Base-by-base conservation (phyloP, 2,888 invertebrate species). In the Drosophila mettleri region DNA sequence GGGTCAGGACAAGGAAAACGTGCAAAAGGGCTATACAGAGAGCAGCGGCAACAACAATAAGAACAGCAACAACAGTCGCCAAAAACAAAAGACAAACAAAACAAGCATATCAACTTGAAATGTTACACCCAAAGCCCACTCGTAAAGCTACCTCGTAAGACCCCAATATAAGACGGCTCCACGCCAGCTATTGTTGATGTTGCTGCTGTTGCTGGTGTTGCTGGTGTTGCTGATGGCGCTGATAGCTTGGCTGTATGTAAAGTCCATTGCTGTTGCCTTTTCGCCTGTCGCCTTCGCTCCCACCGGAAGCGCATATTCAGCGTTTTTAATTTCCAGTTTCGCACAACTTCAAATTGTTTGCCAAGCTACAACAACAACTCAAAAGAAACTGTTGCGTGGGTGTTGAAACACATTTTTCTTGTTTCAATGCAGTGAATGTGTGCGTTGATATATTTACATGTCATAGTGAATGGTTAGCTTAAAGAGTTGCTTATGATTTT, bases 281-380 rank as follows among this genome's bases (percentile, higher is more conserved):
- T 27, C 27, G 27, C 59, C 67, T 54, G 65, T 65, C 59, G 45
- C 45, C 45, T 39, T 38, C 57, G 24, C 70, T 63, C 69, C 49
- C 79, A 70, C 79, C 86, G 88, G 88, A 85, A 85, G 84, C 80
- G 74, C 74, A 78, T 69, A 76, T 80, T 76, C 78, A 83, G 63
- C 69, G 75, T 83, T 86, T 86, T 85, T 85, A 86, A 88, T 88
- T 86, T 87, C 67, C 72, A 85, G 74, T 57, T 86, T 80, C 52
- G 67, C 75, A 65, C 71, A 74, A 80, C 70, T 80, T 72, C 48
- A 61, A 66, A 67, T 55, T 81, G 75, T 79, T 85, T 78, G 67
- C 60, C 12, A 46, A 64, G 46, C 62, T 48, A 16, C 51, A 61
- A 51, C 27, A 52, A 22, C 18, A 39, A 20, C 20, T 24, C 14